Percentiles rank a stretch among this genome's conserved stretches.
Evolutionary conservation across 2,113 vertebrate species (phyloP).

Genomic region (Gorsachius goisagi): DNA sequence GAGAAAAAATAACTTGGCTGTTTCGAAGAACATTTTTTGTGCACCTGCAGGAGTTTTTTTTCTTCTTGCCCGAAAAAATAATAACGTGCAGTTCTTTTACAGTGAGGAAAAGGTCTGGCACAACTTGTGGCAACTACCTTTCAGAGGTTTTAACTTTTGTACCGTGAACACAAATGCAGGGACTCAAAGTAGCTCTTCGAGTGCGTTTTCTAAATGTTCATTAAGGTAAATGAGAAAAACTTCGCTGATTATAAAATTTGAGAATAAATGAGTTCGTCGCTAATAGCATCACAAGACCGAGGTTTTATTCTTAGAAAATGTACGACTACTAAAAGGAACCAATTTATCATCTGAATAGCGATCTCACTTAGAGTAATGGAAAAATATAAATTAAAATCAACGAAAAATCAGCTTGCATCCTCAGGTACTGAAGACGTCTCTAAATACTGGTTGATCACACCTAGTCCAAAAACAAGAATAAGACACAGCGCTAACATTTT

Average conservation of each 20-base stretch:
- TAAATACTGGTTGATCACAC: neutral
- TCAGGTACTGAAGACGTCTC: neutral
- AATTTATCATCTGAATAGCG: neutral
- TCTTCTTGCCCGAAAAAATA: neutral
- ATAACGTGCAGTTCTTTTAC: neutral
- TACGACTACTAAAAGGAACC: neutral
- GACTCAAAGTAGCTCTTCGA: neutral
- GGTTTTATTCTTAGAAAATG: conserved; percentile 26
- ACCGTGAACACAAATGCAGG: neutral
- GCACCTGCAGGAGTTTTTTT: neutral
- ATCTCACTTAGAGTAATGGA: neutral
- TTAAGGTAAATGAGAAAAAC: conserved; percentile 25
- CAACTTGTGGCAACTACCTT: neutral
- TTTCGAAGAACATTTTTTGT: neutral
- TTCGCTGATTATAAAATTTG: neutral
- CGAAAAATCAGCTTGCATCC: neutral
- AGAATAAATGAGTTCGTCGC: neutral
- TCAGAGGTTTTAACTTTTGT: neutral
- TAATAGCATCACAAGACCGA: neutral
- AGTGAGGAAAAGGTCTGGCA: neutral
- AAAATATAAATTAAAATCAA: neutral
- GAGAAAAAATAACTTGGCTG: neutral
- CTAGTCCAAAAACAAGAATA: neutral
- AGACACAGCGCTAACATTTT: neutral
- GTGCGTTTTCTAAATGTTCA: neutral